Conservation (phyloP, 2,113 vertebrate genomes). For the Xenopus tropicalis region DNA sequence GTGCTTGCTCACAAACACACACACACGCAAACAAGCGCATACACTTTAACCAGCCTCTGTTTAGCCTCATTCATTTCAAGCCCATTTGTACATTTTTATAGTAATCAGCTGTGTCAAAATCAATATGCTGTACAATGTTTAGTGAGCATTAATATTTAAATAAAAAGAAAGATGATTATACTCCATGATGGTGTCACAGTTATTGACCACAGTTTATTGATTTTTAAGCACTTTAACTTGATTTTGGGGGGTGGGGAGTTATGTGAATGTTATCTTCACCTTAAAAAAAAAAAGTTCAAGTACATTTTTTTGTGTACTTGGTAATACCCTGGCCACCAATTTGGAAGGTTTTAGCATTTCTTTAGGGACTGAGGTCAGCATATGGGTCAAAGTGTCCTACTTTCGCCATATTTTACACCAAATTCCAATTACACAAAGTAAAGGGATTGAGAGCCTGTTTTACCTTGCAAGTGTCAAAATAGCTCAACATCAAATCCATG, state of each 20-base stretch:
- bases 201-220: neutral
- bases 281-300: neutral
- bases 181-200: neutral
- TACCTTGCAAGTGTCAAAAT: constrained; percentile 40
- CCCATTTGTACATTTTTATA: neutral
- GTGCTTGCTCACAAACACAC: too few relatives aligned
- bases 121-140: neutral
- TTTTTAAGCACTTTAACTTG: neutral
- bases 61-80: too few relatives aligned
- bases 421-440: constrained; percentile 44
- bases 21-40: too few relatives aligned
- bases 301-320: neutral
- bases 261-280: too few relatives aligned
- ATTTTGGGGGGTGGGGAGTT: too few relatives aligned
- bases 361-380: constrained; percentile 27
- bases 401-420: constrained; percentile 41
- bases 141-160: neutral
- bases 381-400: constrained; percentile 36
- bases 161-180: neutral
- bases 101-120: neutral
- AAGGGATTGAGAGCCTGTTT: constrained; percentile 38
- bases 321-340: constrained; percentile 14
- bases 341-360: constrained; percentile 36
- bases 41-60: too few relatives aligned
- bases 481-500: constrained; percentile 42